Base-by-base conservation (phyloP, 2,113 vertebrate genomes). In the Brachyhypopomus occidentalis region DNA sequence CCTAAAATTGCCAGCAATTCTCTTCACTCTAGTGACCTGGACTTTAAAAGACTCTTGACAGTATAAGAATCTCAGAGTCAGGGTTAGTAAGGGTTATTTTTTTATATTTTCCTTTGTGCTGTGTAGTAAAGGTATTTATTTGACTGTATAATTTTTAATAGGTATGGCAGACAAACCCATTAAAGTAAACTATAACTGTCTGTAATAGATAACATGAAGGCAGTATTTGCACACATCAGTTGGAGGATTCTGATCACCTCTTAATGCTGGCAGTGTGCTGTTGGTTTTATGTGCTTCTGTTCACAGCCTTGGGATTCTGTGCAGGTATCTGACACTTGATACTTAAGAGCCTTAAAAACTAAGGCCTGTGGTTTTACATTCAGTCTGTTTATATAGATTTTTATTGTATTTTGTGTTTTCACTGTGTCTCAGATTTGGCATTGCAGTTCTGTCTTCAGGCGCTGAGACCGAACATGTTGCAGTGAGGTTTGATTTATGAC, bases 401-500 rank as follows among this genome's bases (percentile, higher is more conserved):
- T 69, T 56, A 2, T 52, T 30, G 1, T 45, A 81, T 72, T 41
- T 22, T 14, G 14, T 36, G 0, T 75, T 75, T 73, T 62, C 58
- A 63, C 5, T 80, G 52, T 62, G 69, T 80, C 38, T 80, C 71
- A 52, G 22, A 23, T 64, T 38, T 48, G 22, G 20, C 58, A 59
- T 79, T 12, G 64, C 1, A 5, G 60, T 19, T 27, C 67, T 58
- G 60, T 72, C 64, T 19, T 66, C 30, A 75, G 27, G 14, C 59
- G 38, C 66, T 62, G 63, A 67, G 27, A 58, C 25, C 22, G n/a
- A 52, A 72, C 64, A 12, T 55, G 17, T 52, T 64, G 59, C 27
- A 67, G 45, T 69, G 76, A 58, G 30, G 30, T 3, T 36, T 67
- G 23, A 75, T 75, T 45, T 81, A 69, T 67, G 69, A 60, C 52